phyloP scores from a whole-genome alignment of 1,140 invertebrate genomes.

The Anastatus disparis region DNA sequence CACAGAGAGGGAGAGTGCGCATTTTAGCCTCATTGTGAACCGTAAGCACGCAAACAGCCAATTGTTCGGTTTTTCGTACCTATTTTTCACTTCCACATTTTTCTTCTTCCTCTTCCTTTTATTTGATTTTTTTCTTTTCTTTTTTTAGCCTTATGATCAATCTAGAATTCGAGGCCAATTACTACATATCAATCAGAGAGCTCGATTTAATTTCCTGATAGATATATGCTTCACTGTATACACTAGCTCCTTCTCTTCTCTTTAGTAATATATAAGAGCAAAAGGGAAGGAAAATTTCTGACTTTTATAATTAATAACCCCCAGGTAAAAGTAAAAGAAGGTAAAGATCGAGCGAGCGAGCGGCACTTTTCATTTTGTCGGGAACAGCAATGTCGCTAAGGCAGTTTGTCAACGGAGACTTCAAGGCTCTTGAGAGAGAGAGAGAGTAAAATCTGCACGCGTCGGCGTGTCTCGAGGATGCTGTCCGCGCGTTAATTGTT shows the following conservation, averaged over 20 bases:
- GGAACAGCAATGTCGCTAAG: neutral
- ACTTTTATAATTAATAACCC: conserved; percentile 25
- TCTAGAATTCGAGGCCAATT: conserved; percentile 8
- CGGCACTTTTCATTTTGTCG: conserved; percentile 13
- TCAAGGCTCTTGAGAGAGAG: neutral
- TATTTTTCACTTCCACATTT: neutral
- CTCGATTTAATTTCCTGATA: conserved; percentile 5
- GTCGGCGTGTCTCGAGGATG: conserved; percentile 52
- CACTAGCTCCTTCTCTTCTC: too few species aligned
- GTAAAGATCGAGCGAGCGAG: neutral
- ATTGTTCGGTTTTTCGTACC: neutral
- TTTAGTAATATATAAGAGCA: conserved; percentile 14
- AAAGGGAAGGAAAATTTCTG: neutral
- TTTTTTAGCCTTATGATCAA: too few species aligned
- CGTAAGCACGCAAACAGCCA: neutral
- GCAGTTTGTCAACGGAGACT: neutral
- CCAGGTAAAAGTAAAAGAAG: neutral
- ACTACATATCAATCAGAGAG: conserved; percentile 7
- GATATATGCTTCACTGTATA: too few species aligned
- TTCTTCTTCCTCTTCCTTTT: neutral
- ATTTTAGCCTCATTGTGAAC: too few species aligned
- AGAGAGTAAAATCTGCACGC: conserved; percentile 48
- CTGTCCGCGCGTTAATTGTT: conserved; percentile 53
- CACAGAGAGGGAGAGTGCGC: too few species aligned
- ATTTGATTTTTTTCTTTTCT: neutral